Base-by-base conservation (phyloP, 1,140 invertebrate species). In the Dysdera silvatica region DNA sequence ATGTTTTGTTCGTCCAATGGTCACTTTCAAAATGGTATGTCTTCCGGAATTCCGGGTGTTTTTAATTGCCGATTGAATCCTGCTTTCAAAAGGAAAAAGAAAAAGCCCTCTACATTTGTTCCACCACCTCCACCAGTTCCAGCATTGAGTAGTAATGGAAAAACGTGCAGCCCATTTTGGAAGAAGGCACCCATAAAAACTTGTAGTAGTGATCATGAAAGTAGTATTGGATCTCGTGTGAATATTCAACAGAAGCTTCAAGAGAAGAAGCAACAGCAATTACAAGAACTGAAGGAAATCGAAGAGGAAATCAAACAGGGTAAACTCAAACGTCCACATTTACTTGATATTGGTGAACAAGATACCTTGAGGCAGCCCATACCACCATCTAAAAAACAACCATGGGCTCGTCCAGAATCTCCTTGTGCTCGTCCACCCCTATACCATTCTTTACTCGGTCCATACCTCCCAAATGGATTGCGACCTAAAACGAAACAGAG, bases 1-100 rank as follows among this genome's bases (percentile, higher is more conserved):
- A 48, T 64, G 20, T 68, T 68, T 32, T 55, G 57, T 6, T 40
- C 56, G 14, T 57, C 60, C 14, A 70, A 70, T 52, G 69, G 66
- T 37, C 57, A 61, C 31, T 66, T 57, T 32, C 57, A 58, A n/a
- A 67, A 67, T 57, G 57, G 61, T 23, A 59, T 67, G 61, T 49
- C 53, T 2, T 53, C 29, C 12, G 69, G 73, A 51, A 88, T 89
- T 69, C 87, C 87, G 0, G 89, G 88, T 0, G 89, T 92, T 2
- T 93, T 92, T 71, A 93, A 91, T 73, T 93, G 90, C 73, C 80
- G 88, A 33, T 89, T 93, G 0, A 90, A 89, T 75, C 87, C 88
- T 6, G 80, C 81, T 14, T 76, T 81, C 40, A 87, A 87, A 70
- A 80, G 89, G 23, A 92, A 92, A 71, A 91, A 91, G 75, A 93